Conservation (phyloP, 2,797 vertebrate genomes). For the Sebastes minor region DNA sequence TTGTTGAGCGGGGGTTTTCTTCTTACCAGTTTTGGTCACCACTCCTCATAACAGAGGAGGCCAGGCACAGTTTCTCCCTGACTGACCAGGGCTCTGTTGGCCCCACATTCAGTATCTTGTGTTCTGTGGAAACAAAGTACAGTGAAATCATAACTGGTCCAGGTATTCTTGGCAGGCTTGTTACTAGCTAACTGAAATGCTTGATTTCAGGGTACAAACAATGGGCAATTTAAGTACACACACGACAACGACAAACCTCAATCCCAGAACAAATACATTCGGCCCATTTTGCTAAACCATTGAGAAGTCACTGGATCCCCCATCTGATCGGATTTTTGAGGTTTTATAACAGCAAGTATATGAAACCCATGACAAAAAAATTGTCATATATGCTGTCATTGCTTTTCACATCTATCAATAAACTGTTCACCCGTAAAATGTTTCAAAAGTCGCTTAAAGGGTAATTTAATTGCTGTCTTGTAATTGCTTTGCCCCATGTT, state of each 20-base stretch:
- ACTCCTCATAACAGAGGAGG: conserved; percentile 98
- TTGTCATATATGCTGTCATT: too few relatives aligned
- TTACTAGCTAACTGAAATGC: not conserved
- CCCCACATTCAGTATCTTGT: conserved; percentile 92
- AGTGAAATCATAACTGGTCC: not conserved
- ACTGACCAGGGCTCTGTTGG: conserved; percentile 98
- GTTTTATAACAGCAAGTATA: not conserved
- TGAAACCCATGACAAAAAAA: not conserved
- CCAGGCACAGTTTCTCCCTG: conserved; percentile 96
- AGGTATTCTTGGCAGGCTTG: not conserved
- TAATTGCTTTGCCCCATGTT: too few relatives aligned
- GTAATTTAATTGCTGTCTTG: too few relatives aligned
- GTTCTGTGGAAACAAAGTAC: conserved; percentile 80
- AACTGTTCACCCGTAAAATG: too few relatives aligned
- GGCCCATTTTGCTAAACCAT: not conserved
- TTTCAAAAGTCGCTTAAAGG: too few relatives aligned
- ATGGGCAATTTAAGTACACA: not conserved
- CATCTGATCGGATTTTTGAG: not conserved
- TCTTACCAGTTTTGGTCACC: conserved; percentile 98
- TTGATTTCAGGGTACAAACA: not conserved
- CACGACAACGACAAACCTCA: not conserved
- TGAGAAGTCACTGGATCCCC: not conserved
- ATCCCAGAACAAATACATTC: not conserved
- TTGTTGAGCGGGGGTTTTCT: not conserved
- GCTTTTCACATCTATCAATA: not conserved